Evolutionary conservation across 2,888 invertebrate species (phyloP), one percentile per base, ranked within the genome.

Genomic region (Lasius platythorax): DNA sequence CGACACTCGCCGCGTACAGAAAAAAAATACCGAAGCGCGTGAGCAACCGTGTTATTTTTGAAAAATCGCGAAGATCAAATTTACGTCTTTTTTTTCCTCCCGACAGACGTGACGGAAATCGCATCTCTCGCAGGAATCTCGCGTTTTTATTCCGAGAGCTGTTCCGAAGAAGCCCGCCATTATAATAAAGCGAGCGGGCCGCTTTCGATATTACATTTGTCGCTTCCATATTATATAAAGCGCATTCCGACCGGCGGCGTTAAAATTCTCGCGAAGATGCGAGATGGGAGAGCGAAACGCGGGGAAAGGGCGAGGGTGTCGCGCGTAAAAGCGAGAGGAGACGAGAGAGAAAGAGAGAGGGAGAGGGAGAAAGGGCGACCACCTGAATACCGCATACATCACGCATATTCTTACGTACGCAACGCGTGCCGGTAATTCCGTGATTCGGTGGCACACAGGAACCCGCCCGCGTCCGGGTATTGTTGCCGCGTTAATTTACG

Each of bases 401-500:
- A 94, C 91, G 87, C 89, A 85, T 93, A 92, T 93, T 93, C 93
- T 93, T 94, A 93, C 91, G 89, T 91, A 89, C 68, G 75, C 85
- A 73, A 73, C 87, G 91, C 91, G 90, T 86, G 86, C 91, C 90
- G 84, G 85, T 83, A 90, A 90, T 90, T 88, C 90, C 90, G 87
- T 85, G 90, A 91, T 90, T 89, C 86, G 87, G 66, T 84, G 87
- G 72, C 85, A 68, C 85, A 68, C 74, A 78, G 82, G 86, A 33
- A 30, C 72, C 83, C 58, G 74, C 33, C 76, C 68, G 46, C 37
- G 68, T 43, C 86, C 87, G 86, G 87, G 89, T 93, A 94, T 94
- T 94, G 94, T 94, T 92, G 90, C 76, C 90, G 85, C 88, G 92
- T 91, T 94, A 94, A 95, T 95, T 95, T 95, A 95, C 94, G 94